Conservation (phyloP, 2,797 vertebrate genomes). For the Betta splendens region DNA sequence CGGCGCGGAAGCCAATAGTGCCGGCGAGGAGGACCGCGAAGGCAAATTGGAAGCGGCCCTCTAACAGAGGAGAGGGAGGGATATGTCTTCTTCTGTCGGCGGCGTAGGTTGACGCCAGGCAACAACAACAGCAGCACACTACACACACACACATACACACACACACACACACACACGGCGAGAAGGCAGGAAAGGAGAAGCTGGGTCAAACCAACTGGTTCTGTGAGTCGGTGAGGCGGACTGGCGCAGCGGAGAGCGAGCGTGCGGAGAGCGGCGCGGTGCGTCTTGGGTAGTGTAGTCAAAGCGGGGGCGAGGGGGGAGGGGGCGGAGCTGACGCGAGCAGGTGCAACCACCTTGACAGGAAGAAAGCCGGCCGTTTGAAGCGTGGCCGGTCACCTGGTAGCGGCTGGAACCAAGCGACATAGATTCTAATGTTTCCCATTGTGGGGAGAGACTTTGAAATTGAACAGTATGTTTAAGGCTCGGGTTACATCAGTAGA, state of each 20-base stretch:
- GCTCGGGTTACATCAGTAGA: neutral
- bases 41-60: constrained; percentile 83
- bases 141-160: no score
- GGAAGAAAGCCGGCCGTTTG: constrained; percentile 20
- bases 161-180: constrained; percentile 40
- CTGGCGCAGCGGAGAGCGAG: constrained; percentile 79
- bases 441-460: no score
- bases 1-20: constrained; percentile 79
- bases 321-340: constrained; percentile 56
- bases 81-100: constrained; percentile 75
- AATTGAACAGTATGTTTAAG: no score
- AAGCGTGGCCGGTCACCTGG: no score
- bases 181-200: constrained; percentile 72
- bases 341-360: constrained; percentile 76
- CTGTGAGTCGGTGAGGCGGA: constrained; percentile 76
- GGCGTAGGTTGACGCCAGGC: constrained; percentile 85
- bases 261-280: constrained; percentile 72
- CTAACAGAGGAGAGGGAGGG: constrained; percentile 77
- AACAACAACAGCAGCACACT: constrained; percentile 67
- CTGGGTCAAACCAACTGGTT: constrained; percentile 83
- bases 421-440: no score
- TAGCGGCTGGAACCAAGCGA: no score
- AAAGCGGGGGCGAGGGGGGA: neutral
- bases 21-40: constrained; percentile 76
- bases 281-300: constrained; percentile 85